phyloP scores from a whole-genome alignment of 2,113 vertebrate species.

The Chlorocebus sabaeus region DNA sequence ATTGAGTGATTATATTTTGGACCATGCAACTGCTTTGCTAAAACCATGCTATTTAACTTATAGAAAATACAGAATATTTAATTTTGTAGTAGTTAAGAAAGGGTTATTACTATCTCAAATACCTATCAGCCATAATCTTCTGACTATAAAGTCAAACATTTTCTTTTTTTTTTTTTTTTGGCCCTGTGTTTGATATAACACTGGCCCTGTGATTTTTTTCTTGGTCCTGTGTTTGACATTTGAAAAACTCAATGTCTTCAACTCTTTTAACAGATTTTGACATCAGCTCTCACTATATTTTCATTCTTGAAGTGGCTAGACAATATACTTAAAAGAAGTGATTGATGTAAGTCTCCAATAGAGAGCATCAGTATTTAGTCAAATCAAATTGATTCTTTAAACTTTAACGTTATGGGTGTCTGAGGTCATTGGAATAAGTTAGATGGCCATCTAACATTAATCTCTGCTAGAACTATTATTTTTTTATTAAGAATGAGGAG shows the following conservation, averaged over 20 bases:
- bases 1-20: background rate
- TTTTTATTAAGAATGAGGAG: background rate
- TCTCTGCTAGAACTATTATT: background rate
- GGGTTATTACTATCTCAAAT: background rate
- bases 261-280: background rate
- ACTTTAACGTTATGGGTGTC: background rate
- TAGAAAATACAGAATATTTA: background rate
- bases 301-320: background rate
- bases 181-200: background rate
- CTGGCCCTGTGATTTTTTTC: too few species aligned
- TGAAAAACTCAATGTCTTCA: background rate
- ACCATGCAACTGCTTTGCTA: background rate
- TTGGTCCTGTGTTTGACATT: background rate
- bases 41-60: background rate
- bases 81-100: background rate
- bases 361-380: background rate
- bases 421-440: background rate
- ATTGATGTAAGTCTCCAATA: background rate
- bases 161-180: background rate
- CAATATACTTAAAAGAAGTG: background rate
- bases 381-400: background rate
- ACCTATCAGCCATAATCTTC: background rate
- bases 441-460: background rate
- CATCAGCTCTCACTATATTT: background rate
- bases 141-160: background rate